Base-by-base conservation (phyloP, 2,797 vertebrate genomes). In the Carcharodon carcharias region DNA sequence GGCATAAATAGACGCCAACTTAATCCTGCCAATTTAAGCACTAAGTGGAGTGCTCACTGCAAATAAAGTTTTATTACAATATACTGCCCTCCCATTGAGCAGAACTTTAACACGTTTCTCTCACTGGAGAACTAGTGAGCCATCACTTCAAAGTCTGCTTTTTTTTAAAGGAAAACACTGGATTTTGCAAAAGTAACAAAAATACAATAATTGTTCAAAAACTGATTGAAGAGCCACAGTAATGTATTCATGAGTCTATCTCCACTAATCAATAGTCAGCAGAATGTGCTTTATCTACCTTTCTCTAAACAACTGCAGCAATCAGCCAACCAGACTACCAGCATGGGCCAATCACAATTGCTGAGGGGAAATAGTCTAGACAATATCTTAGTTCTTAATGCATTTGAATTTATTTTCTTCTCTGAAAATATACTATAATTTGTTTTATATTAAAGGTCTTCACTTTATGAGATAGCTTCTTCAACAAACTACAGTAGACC, bases 41-140 rank as follows among this genome's bases (percentile, higher is more conserved):
- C 50, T 71, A n/a, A 18, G 94, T 21, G 12, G 31, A 95, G 31
- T 21, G 54, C 69, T 35, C 45, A 95, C 69, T 95, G 69, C 45
- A 95, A 95, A 95, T 95, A 23, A 95, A 95, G 2, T 95, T 71
- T 77, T 95, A 95, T 95, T 77, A 18, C 31, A 73, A 56, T 95
- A 58, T 73, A 95, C 69, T 71, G 45, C 67, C 69, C 67, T 95
- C 94, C 69, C 94, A 26, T 50, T 56, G 94, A 71, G 94, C 89
- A 63, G 58, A 63, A 63, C 58, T 92, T 63, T 92, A 77, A 63
- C 69, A 73, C 69, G 0, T 95, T 40, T 95, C 50, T 77, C 16
- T 73, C 69, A n/a, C 28, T 71, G 40, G 45, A 95, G 45, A 71
- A 54, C 69, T 26, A 45, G 35, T 65, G 23, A 67, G 91, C 61